These are phyloP conservation scores for Baryphthengus martii DNA, from an alignment of 2,113 vertebrate genomes.

Conservation along the genomic window DNA sequence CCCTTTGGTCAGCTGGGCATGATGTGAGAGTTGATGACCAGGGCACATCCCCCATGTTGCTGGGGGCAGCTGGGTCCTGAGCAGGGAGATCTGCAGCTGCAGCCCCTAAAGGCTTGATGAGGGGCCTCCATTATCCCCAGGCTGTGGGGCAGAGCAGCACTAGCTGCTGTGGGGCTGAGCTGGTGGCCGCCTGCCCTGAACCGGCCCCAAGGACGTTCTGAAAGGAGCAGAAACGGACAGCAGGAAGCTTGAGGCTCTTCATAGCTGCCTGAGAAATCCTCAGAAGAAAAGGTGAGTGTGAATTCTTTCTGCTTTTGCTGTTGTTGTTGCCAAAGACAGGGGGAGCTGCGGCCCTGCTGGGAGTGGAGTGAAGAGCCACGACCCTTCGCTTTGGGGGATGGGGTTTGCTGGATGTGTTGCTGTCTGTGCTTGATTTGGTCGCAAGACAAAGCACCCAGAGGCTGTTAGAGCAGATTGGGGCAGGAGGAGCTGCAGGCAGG, in stretches of 20 bases:
- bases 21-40: neutral
- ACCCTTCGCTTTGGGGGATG: neutral
- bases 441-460: too few relatives aligned
- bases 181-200: neutral
- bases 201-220: neutral
- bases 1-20: neutral
- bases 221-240: neutral
- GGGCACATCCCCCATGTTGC: accelerated
- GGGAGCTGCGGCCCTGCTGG: neutral
- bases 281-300: neutral
- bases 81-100: neutral
- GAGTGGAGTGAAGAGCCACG: neutral
- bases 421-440: neutral
- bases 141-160: neutral
- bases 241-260: neutral
- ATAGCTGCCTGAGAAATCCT: neutral
- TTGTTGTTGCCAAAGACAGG: neutral
- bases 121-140: neutral
- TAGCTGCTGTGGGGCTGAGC: neutral
- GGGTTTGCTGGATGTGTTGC: neutral
- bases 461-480: neutral
- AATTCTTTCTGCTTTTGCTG: neutral
- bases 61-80: neutral
- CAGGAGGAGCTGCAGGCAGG: neutral
- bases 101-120: neutral